A percentile compares a stretch with the other conserved stretches of the same genome.
Conservation (phyloP, 2,113 vertebrate species). For the Cnemophilus loriae region DNA sequence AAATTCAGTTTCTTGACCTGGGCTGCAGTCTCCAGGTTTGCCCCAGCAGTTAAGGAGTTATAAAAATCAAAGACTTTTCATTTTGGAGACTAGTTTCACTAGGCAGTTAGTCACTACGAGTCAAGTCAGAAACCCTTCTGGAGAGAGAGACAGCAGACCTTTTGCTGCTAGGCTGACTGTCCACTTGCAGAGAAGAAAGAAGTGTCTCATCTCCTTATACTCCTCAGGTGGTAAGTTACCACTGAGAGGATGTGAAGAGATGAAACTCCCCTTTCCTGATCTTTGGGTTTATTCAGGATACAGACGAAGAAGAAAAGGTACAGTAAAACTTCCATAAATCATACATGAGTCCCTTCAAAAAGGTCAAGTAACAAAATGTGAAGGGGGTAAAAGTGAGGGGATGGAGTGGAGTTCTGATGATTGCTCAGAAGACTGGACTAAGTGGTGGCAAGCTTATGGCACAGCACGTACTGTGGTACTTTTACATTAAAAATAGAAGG, state of each 20-base stretch:
- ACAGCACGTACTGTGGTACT: not conserved
- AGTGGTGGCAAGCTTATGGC: not conserved
- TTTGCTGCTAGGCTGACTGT: not conserved
- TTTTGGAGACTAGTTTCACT: not conserved
- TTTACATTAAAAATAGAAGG: not conserved
- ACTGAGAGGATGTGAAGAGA: constrained; percentile 4
- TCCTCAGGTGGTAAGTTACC: not conserved
- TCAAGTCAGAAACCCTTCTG: not conserved
- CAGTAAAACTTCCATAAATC: not conserved
- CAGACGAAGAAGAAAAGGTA: not conserved
- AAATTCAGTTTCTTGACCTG: not conserved
- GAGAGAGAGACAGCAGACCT: not conserved
- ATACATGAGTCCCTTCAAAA: constrained; percentile 25
- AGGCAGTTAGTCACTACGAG: not conserved
- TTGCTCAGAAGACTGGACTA: not conserved
- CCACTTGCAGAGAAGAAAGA: constrained; percentile 15
- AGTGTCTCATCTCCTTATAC: not conserved
- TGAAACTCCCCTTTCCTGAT: not conserved
- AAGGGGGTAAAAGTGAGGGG: not conserved
- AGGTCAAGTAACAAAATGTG: not conserved
- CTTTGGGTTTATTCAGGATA: constrained; percentile 14
- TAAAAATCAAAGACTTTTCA: not conserved
- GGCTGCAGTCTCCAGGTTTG: not conserved
- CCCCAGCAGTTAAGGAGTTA: not conserved
- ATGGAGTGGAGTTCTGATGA: not conserved